Base-by-base conservation (phyloP, 2,797 vertebrate species). In the Limnodromus scolopaceus region DNA sequence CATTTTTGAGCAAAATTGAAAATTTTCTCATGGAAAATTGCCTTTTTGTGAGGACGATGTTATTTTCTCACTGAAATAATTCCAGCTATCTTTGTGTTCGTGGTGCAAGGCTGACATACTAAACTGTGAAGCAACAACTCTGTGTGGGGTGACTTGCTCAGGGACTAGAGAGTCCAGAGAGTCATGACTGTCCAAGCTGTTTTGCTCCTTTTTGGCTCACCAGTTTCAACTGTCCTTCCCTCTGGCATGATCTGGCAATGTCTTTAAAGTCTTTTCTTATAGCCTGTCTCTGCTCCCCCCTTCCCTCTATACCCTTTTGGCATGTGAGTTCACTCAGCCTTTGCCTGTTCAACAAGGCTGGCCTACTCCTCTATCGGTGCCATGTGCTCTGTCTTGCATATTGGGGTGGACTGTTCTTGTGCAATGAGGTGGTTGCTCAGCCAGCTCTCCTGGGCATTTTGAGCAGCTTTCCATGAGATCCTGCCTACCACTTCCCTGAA, bases 1-100 rank as follows among this genome's bases (percentile, higher is more conserved):
- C 2, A 41, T 74, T 95, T 95, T 70, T 91, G 28, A 92, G 54
- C 43, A 84, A 94, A 89, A 82, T 32, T 71, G 75, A 88, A 94
- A 82, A 76, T 84, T 92, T 96, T 88, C 69, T 92, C 38, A 28
- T 69, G 63, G 30, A 88, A 84, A 90, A 79, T 66, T 51, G 30
- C 34, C 27, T 32, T 45, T 87, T 60, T 14, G 34, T 72, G 70
- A 82, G 5, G 10, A 32, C 1, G 3, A 23, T 5, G 1, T 53
- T 51, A 25, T 90, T 93, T 88, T 63, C 46, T 32, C 36, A 55
- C n/a, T 53, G 55, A 79, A 86, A 58, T 48, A 87, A 63, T 87
- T 79, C 28, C 25, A 76, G 3, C 24, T 16, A 1, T 51, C n/a
- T 76, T 17, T 76, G 16, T 46, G 19, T 72, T 63, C 36, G 27